Evolutionary conservation across 2,113 vertebrate genomes (phyloP), one percentile per base, ranked within the genome.

Genomic region (Illadopsis cleaveri): DNA sequence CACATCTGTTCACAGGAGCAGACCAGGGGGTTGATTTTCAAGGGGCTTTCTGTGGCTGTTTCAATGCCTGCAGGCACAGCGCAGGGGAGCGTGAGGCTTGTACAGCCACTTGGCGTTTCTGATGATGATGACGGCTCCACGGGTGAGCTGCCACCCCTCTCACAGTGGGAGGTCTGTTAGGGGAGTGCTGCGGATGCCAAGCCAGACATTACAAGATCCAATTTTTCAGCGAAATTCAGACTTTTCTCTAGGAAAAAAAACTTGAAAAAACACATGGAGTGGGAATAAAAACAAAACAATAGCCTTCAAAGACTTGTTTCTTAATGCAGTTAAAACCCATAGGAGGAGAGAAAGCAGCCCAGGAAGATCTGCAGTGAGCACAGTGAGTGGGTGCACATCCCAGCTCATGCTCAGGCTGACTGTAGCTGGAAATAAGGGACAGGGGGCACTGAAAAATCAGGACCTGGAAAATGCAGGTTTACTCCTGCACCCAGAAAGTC

Each of bases 141-240:
- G 91, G 75, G 65, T n/a, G n/a, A 94, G 79, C 96, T 64, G 80
- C 33, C 57, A 82, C 82, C 91, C 58, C 38, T 93, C 87, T 93
- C 95, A 20, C 57, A 3, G 88, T 95, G 86, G 94, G 97, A 97
- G 97, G 96, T 96, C 96, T 87, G 83, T 83, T 86, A 62, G 70
- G 94, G 91, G 91, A 97, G 92, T 77, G 89, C 48, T 86, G 89
- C 12, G 0, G 72, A 82, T 14, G 94, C 96, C 96, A 97, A 97
- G 90, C 95, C 94, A 96, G 96, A 97, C 96, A 96, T 94, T 93
- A 86, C 80, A 85, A 73, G 35, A 50, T 97, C 98, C 98, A 98
- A 97, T 83, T 98, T 98, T 97, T 97, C 96, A 98, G 95, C 92
- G 90, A 93, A 92, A 94, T 94, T 94, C 97, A 98, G 96, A 97